These are phyloP conservation scores for Catalaphyllia jardinei DNA, from an alignment of 64 coral and sea anemone species.

Conservation along the genomic window DNA sequence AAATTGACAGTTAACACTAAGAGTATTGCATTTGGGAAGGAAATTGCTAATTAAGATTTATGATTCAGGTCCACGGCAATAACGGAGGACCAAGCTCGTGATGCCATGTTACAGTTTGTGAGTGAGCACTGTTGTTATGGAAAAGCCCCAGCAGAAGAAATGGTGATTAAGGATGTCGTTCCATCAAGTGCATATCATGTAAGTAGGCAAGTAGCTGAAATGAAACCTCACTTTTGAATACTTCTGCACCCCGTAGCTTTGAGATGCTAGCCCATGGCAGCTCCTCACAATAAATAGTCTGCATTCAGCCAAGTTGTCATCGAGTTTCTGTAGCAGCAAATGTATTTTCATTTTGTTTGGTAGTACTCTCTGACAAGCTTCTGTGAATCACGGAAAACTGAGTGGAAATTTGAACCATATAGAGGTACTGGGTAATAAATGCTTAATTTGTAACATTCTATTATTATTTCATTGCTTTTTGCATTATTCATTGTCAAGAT, in stretches of 20 bases:
- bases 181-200: constrained; percentile 94
- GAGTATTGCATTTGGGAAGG: too few relatives aligned
- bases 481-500: too few relatives aligned
- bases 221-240: too few relatives aligned
- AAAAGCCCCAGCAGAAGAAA: constrained; percentile 74
- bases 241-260: too few relatives aligned
- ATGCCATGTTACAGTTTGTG: constrained; percentile 81
- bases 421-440: constrained; percentile 28
- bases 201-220: not conserved
- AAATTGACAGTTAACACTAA: too few relatives aligned
- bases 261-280: too few relatives aligned
- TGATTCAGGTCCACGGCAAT: constrained; percentile 67
- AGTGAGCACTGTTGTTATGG: constrained; percentile 90
- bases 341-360: not conserved
- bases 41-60: too few relatives aligned
- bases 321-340: too few relatives aligned
- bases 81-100: constrained; percentile 80
- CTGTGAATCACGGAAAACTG: constrained; percentile 79
- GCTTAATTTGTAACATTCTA: too few relatives aligned
- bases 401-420: constrained; percentile 70
- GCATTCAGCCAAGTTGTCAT: too few relatives aligned
- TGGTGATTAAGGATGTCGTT: constrained; percentile 80
- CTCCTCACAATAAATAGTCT: too few relatives aligned
- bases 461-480: too few relatives aligned
- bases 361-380: constrained; percentile 84